Conservation (phyloP, 2,888 invertebrate genomes). For the Spodoptera littoralis region DNA sequence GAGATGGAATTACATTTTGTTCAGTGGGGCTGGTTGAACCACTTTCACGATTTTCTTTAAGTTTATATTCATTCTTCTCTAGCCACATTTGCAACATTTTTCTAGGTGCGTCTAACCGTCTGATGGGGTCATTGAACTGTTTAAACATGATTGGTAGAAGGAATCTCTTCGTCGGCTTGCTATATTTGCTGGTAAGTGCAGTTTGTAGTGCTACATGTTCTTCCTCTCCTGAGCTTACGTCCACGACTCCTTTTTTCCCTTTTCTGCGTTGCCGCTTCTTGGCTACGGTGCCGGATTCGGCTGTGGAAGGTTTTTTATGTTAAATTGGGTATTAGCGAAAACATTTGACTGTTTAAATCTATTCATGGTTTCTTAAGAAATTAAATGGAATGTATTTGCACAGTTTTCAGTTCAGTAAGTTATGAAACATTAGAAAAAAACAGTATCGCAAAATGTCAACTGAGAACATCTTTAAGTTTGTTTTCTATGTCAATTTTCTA, state of each 20-base stretch:
- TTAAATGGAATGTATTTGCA: too few relatives aligned
- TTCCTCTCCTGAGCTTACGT: constrained; percentile 28
- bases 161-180: constrained; percentile 65
- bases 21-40: too few relatives aligned
- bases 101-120: constrained; percentile 48
- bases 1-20: background rate
- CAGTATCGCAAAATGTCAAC: too few relatives aligned
- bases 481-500: too few relatives aligned
- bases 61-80: constrained; percentile 31
- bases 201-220: constrained; percentile 50
- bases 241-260: constrained; percentile 36
- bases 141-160: constrained; percentile 67
- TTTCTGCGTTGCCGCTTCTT: constrained; percentile 25
- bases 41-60: constrained; percentile 15
- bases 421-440: too few relatives aligned
- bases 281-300: too few relatives aligned
- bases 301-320: background rate
- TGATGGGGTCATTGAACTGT: constrained; percentile 54
- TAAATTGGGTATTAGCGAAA: background rate
- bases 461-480: too few relatives aligned
- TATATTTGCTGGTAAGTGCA: constrained; percentile 10
- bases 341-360: background rate
- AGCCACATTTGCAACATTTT: constrained; percentile 64
- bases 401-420: too few relatives aligned
- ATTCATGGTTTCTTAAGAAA: too few relatives aligned